Evolutionary conservation across 2,797 vertebrate species (phyloP), one percentile per base, ranked within the genome.

Genomic region (Liparis tanakae): DNA sequence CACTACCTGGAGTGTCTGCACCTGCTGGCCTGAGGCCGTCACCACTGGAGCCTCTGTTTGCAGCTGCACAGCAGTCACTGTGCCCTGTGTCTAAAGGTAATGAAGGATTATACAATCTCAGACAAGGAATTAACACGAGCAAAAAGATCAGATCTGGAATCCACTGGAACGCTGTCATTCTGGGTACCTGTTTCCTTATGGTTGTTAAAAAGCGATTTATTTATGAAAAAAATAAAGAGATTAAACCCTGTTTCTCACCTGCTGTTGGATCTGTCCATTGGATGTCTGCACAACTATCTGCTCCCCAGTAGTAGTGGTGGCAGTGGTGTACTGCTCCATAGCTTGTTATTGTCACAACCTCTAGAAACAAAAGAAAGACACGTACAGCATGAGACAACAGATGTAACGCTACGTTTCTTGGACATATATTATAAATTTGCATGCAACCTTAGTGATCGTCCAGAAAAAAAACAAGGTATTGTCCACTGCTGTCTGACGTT

Each of bases 1-100:
- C 97, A 98, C 97, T 99, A 98, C 97, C 97, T 98, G 97, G 95
- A 99, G 97, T 92, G 97, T 98, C 95, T 99, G 97, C 94, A 98
- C 96, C 95, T 98, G 97, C 97, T 99, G 97, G 94, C 96, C 97
- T 90, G 97, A 96, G 95, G 97, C 97, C 71, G 97, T 96, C 95
- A 96, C 96, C 94, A 98, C 96, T 56, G 97, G 96, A 69, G 96
- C 95, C 93, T 99, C 97, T 91, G 97, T 96, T 95, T 99, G 97
- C 95, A 98, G 91, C 96, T 99, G 97, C 95, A 99, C 96, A 95
- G 97, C 96, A 88, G 97, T 98, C 94, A 98, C 96, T 95, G 96
- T 97, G 94, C 97, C 97, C 94, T 98, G 96, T 93, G 97, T 95
- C 96, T 96, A 95, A 94, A 95, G 96, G 96, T 86, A 96, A 92